These are phyloP conservation scores for Blennius ocellaris DNA, from an alignment of 2,113 vertebrate genomes.

Conservation along the genomic window DNA sequence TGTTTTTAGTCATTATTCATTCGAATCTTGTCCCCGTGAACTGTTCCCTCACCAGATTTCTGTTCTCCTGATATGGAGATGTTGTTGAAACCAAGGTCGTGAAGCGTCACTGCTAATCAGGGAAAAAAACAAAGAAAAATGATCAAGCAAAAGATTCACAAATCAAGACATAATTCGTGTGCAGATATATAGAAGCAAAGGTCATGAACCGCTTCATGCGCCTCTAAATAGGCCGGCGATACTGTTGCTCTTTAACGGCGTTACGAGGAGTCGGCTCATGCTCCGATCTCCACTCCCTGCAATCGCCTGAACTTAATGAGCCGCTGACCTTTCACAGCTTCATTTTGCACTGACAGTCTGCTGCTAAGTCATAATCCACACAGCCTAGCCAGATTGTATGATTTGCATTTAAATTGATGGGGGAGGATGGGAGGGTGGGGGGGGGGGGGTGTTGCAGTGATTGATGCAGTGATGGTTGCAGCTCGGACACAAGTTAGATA, in stretches of 20 bases:
- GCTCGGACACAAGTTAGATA: conserved; percentile 45
- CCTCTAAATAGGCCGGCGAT: conserved; percentile 7
- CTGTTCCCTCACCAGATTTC: too few species aligned
- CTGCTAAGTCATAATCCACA: conserved; percentile 47
- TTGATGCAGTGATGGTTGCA: conserved; percentile 37
- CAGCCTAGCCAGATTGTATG: conserved; percentile 33
- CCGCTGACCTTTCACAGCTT: conserved; percentile 59
- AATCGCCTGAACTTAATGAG: conserved; percentile 47
- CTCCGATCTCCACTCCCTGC: background rate
- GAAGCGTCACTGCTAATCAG: too few species aligned
- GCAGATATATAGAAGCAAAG: too few species aligned
- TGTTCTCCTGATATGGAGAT: too few species aligned
- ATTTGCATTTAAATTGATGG: conserved; percentile 77
- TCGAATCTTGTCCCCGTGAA: background rate
- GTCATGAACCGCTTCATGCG: background rate
- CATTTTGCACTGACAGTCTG: conserved; percentile 33
- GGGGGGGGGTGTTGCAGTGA: conserved; percentile 26
- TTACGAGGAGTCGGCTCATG: conserved; percentile 10
- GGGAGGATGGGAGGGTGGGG: background rate
- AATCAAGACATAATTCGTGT: too few species aligned
- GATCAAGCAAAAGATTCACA: too few species aligned
- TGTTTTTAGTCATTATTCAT: background rate
- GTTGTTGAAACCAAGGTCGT: too few species aligned
- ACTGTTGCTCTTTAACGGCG: conserved; percentile 36
- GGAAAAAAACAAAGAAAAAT: too few species aligned